These are phyloP conservation scores for Chinchilla lanigera DNA, from an alignment of 2,113 vertebrate species.

Conservation along the genomic window DNA sequence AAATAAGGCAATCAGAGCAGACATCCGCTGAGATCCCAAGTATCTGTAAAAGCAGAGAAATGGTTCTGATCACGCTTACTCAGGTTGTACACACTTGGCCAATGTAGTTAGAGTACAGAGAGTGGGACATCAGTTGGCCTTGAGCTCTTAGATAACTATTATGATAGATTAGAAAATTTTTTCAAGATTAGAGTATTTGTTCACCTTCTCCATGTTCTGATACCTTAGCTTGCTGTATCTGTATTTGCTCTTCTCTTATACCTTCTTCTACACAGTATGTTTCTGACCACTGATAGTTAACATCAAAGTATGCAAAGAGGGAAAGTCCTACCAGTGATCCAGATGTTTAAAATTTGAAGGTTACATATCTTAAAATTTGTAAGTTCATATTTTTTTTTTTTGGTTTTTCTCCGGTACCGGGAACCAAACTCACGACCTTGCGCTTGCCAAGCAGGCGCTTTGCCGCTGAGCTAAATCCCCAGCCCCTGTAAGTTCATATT, in stretches of 20 bases:
- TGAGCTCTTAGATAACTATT: background rate
- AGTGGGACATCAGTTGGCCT: background rate
- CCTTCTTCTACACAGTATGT: background rate
- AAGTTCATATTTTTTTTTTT: background rate
- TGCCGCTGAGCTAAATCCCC: no score
- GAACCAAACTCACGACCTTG: no score
- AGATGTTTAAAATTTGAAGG: background rate
- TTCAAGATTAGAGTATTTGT: background rate
- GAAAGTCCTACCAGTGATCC: background rate
- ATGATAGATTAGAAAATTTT: background rate
- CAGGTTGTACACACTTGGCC: no score
- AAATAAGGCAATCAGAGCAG: background rate
- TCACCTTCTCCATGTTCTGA: background rate
- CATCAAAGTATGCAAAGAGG: background rate
- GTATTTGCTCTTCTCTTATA: background rate
- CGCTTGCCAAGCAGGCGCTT: no score
- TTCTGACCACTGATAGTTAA: background rate
- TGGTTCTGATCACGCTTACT: background rate
- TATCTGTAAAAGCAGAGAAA: background rate
- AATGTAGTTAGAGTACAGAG: background rate
- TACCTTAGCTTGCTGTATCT: background rate
- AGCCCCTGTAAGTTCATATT: background rate
- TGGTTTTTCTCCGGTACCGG: no score
- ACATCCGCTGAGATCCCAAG: background rate
- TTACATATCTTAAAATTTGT: background rate